Percentiles rank a stretch among this genome's conserved stretches.
Evolutionary conservation across 2,113 vertebrate genomes (phyloP).

Genomic region (Bubalus kerabau): DNA sequence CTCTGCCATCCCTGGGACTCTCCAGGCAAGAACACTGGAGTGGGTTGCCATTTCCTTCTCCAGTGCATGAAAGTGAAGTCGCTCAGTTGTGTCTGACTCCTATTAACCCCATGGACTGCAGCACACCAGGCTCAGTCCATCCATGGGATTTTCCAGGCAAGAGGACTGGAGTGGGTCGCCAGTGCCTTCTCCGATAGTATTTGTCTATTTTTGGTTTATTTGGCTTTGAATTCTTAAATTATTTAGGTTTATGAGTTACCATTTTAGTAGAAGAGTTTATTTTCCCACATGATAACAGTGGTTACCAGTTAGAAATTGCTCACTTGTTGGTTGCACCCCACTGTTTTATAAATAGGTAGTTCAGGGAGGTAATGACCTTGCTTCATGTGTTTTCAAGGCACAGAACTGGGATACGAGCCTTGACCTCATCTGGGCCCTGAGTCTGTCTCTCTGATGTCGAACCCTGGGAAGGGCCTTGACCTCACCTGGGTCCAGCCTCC

Average conservation of each 20-base stretch:
- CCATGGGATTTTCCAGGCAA: neutral
- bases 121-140: neutral
- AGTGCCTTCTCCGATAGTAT: neutral
- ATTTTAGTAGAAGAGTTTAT: neutral
- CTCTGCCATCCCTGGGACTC: neutral
- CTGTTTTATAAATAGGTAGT: neutral
- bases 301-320: neutral
- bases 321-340: neutral
- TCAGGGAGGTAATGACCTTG: neutral
- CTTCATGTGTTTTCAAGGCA: neutral
- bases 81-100: neutral
- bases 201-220: neutral
- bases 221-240: neutral
- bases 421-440: neutral
- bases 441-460: neutral
- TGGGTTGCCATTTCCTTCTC: neutral
- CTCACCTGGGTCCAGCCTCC: neutral
- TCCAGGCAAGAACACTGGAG: neutral
- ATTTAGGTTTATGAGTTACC: neutral
- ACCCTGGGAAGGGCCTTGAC: neutral
- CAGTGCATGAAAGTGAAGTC: neutral
- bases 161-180: neutral
- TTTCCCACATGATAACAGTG: neutral
- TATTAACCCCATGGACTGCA: neutral
- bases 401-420: neutral